Conservation (phyloP, 2,888 invertebrate species). For the Drosophila affinis region DNA sequence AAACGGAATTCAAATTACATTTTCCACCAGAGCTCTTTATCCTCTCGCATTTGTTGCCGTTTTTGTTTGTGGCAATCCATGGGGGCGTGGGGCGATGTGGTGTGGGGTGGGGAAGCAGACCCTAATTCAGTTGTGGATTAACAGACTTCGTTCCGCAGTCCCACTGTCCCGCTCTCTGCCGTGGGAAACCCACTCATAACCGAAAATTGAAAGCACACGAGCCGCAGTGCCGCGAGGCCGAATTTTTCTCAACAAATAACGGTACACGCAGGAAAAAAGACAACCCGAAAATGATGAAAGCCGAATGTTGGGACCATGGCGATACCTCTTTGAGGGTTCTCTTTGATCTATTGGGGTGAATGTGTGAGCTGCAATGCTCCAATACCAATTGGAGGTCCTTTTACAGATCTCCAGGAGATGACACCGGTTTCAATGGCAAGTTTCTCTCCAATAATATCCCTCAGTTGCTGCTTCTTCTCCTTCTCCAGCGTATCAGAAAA, state of each 20-base stretch:
- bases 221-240: conserved; percentile 30
- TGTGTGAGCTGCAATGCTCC: no score
- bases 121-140: conserved; percentile 15
- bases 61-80: neutral
- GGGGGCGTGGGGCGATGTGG: no score
- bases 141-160: neutral
- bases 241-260: conserved; percentile 22
- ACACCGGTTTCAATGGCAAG: no score
- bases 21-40: conserved; percentile 17
- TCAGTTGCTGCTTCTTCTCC: neutral
- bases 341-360: no score
- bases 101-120: neutral
- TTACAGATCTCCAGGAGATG: no score
- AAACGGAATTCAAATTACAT: conserved; percentile 33
- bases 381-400: no score
- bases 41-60: conserved; percentile 21
- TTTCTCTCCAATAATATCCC: no score
- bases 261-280: neutral
- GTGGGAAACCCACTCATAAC: conserved; percentile 6
- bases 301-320: neutral
- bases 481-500: neutral
- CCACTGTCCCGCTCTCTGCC: neutral
- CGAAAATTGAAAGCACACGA: conserved; percentile 68
- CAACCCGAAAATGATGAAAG: conserved; percentile 8
- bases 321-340: neutral